Evolutionary conservation across 2,113 vertebrate species (phyloP), one percentile per base, ranked within the genome.

Genomic region (Bubo bubo): DNA sequence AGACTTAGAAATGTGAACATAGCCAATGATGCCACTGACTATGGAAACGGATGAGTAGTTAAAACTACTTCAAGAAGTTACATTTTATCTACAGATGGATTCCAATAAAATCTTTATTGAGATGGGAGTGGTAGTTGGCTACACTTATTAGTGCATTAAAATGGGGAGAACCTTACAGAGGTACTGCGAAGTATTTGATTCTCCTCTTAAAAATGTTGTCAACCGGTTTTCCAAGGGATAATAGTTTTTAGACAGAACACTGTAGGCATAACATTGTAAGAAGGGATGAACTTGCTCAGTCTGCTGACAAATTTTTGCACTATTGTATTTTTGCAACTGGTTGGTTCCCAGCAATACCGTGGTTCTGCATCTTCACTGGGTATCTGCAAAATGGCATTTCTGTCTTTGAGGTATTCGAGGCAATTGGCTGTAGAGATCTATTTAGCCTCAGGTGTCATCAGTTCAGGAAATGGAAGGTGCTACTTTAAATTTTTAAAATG

Each of bases 311-410:
- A 12, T 18, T 66, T 63, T 67, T 67, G 22, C 32, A 23, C 17
- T 52, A 1, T 0, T 50, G 16, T 71, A 14, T 37, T 71, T 68
- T 12, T n/a, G 20, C 22, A 7, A 32, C 37, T 23, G 12, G 35
- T 1, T 49, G 26, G 49, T 37, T 68, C 22, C 43, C 43, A 76
- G 52, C 21, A 63, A 34, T 13, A 55, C 17, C 0, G 0, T 27
- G 8, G 18, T 12, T 59, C 55, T 49, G 41, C 18, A 53, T 34
- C 45, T 77, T 77, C 45, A 19, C 27, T 11, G 14, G 10, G 19
- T 49, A 49, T 14, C 53, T 60, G 39, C 62, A 88, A 53, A 90
- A 75, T 1, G 4, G 12, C 47, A 5, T 9, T 71, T 85, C 13
- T 32, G 12, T 21, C 24, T 10, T 16, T 5, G 14, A 53, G 4